Base-by-base conservation (phyloP, 2,888 invertebrate species). In the Hirtodrosophila duncani region DNA sequence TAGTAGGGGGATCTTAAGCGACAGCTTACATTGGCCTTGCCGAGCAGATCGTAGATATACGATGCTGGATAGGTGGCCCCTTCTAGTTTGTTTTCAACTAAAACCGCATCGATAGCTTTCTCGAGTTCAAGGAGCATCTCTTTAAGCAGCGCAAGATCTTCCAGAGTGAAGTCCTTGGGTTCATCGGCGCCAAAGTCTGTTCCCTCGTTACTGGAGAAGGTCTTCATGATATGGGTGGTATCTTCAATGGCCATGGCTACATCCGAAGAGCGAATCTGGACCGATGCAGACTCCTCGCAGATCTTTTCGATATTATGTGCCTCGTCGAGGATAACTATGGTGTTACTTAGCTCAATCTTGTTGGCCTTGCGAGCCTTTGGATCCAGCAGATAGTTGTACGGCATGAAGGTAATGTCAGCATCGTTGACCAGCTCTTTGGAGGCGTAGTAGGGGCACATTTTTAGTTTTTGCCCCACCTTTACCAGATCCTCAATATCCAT, bases 301-400 rank as follows among this genome's bases (percentile, higher is more conserved):
- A 95, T 94, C 86, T 94, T 94, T n/a, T 98, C 98, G 63, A 99
- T 92, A 88, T 99, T 99, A 83, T 99, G 99, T 1, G 97, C 99
- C 88, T 99, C 99, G 88, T 99, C 99, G n/a, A n/a, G n/a, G n/a
- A n/a, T n/a, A n/a, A n/a, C n/a, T 27, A 98, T 91, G 66, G 92
- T 92, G 77, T 94, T 93, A 70, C 90, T 86, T 42, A 93, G 85
- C 69, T 92, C 91, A 37, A 91, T 90, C 52, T 93, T 93, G 87
- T 96, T 94, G 0, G 93, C 91, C 87, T n/a, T n/a, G 42, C 97
- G 90, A 1, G 94, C 91, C 86, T 93, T 93, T 1, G 96, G 93
- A 88, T 99, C 99, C 23, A 99, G 87, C 26, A n/a, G n/a, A n/a
- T n/a, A n/a, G n/a, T n/a, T n/a, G n/a, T n/a, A n/a, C n/a, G n/a